Evolutionary conservation across 1,140 invertebrate species (phyloP), one percentile per base, ranked within the genome.

Genomic region (Samia ricini): DNA sequence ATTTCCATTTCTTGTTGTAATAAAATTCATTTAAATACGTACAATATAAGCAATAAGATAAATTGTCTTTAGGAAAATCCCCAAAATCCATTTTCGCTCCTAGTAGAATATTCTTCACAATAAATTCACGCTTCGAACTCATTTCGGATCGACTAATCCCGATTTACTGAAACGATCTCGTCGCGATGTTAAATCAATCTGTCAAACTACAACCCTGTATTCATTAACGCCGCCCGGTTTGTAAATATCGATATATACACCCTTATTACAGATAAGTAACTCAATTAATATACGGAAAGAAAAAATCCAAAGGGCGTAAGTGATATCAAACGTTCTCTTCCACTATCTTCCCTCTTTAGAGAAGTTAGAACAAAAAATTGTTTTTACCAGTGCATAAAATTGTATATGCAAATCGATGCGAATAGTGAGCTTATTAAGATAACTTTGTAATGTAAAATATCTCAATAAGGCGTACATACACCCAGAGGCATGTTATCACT

Each of bases 201-300:
- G 84, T 89, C 81, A 87, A 82, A 85, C 80, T 83, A 78, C 77
- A 78, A 83, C 82, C 78, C 82, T 76, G 79, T 73, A 71, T 76
- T 81, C 77, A 87, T 88, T 88, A 85, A 79, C 67, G 63, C 66
- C 66, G 64, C 68, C 72, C 72, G 71, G 74, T 75, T 72, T 68
- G 67, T 72, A 75, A 80, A 79, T 68, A 76, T 71, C 66, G 72
- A 79, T 78, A n/a, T n/a, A n/a, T n/a, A 82, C 76, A 66, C 71
- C 76, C 64, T 75, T 67, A 78, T 80, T 71, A 72, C 64, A 71
- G 54, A 54, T 66, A 64, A 77, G 68, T 70, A 69, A 81, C 76
- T 77, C 73, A 79, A 81, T 81, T 75, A 83, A 77, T 76, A 74
- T 51, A 74, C 42, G 64, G 21, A 62, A 18, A 15, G 24, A 42